phyloP scores from a whole-genome alignment of 1,140 invertebrate species.

The Cydia strobilella region DNA sequence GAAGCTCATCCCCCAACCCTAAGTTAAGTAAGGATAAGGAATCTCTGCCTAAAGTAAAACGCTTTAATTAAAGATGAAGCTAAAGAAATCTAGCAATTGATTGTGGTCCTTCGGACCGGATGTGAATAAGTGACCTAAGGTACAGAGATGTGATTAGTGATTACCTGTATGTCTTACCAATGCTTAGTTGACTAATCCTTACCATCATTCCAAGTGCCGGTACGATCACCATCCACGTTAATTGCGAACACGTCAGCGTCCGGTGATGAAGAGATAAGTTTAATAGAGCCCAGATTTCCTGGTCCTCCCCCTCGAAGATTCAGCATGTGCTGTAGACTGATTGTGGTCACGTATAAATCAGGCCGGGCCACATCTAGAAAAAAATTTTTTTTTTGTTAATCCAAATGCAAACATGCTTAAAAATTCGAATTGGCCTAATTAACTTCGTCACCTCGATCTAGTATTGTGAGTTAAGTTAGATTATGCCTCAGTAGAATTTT shows the following conservation, averaged over 20 bases:
- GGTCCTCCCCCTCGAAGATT: conserved; percentile 40
- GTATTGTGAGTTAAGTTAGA: too few species aligned
- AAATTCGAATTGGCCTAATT: neutral
- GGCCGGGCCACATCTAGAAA: conserved; percentile 51
- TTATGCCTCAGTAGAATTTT: too few species aligned
- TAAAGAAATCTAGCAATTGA: neutral
- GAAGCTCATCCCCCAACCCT: too few species aligned
- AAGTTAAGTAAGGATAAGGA: too few species aligned
- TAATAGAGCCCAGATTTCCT: neutral
- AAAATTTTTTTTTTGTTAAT: neutral
- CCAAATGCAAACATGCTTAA: neutral
- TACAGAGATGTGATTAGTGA: too few species aligned
- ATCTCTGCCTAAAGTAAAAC: too few species aligned
- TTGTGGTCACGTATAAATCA: conserved; percentile 57
- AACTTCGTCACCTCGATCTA: neutral
- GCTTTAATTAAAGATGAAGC: too few species aligned
- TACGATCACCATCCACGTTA: conserved; percentile 10
- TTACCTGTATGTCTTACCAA: neutral
- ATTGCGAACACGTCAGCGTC: conserved; percentile 21
- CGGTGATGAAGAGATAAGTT: neutral
- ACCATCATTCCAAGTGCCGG: conserved; percentile 29
- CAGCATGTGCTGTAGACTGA: conserved; percentile 58
- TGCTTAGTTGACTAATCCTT: neutral
- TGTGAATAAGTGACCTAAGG: neutral
- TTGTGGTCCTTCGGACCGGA: neutral